A percentile compares a stretch with the other conserved stretches of the same genome.
These are phyloP conservation scores for Boleophthalmus pectinirostris DNA, from an alignment of 2,113 vertebrate genomes.

Conservation along the genomic window DNA sequence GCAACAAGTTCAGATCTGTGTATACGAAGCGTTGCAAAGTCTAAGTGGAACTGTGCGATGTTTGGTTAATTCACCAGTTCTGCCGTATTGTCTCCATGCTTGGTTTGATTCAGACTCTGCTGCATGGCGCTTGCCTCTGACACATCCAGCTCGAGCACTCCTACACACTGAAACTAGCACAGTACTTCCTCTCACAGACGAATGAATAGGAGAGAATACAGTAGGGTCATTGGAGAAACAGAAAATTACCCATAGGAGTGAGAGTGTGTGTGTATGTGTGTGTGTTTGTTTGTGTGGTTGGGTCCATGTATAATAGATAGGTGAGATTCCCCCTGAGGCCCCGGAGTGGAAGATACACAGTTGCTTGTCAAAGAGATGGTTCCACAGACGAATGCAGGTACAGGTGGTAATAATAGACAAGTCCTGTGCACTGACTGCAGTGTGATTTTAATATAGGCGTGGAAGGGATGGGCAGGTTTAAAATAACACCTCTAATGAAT, in stretches of 20 bases:
- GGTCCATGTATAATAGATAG: conserved; percentile 30
- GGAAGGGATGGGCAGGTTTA: not conserved
- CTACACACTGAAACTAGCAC: conserved; percentile 52
- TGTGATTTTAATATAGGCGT: not conserved
- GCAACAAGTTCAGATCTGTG: not conserved
- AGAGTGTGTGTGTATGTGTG: conserved; percentile 29
- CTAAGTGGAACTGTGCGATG: not conserved
- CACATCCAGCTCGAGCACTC: conserved; percentile 39
- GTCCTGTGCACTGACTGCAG: not conserved
- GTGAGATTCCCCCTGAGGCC: conserved; percentile 17
- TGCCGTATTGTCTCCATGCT: conserved; percentile 30
- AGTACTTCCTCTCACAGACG: conserved; percentile 33
- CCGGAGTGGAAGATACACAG: conserved; percentile 14
- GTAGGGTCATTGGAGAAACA: conserved; percentile 36
- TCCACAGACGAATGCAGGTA: not conserved
- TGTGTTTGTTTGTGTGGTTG: conserved; percentile 19
- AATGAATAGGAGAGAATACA: conserved; percentile 15
- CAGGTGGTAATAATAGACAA: conserved; percentile 15
- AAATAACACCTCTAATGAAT: not conserved
- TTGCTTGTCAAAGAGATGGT: conserved; percentile 16
- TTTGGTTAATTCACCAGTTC: conserved; percentile 21
- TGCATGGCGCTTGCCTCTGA: conserved; percentile 41
- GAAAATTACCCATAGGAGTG: conserved; percentile 27
- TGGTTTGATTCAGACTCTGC: conserved; percentile 44
- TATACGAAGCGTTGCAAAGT: not conserved